Evolutionary conservation across 2,888 invertebrate species (phyloP).

Genomic region (Amaurobius ferox): DNA sequence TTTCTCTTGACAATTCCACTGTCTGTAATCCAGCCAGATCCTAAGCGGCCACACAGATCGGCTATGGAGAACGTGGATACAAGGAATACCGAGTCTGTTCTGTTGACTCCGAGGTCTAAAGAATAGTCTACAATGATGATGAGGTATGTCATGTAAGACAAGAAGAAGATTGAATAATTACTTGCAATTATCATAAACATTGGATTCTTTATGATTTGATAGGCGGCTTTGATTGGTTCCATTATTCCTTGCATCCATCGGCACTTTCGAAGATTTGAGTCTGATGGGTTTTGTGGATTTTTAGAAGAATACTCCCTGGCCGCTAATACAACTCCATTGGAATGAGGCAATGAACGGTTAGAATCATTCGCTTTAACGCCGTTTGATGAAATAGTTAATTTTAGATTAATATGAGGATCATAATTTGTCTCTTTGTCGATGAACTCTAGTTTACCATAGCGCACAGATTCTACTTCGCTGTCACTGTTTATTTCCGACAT

Average conservation of each 20-base stretch:
- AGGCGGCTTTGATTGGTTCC: slow-evolving; percentile 35
- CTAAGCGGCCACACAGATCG: slow-evolving; percentile 72
- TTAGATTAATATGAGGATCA: slow-evolving; percentile 53
- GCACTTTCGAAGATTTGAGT: neutral
- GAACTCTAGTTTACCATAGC: slow-evolving; percentile 34
- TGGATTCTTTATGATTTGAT: slow-evolving; percentile 45
- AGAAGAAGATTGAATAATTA: slow-evolving; percentile 64
- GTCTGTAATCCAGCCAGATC: slow-evolving; percentile 73
- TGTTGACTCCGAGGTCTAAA: slow-evolving; percentile 67
- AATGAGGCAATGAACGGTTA: neutral
- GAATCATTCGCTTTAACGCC: neutral
- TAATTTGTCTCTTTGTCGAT: slow-evolving; percentile 31
- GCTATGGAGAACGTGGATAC: slow-evolving; percentile 73
- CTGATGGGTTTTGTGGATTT: neutral
- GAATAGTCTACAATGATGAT: slow-evolving; percentile 73
- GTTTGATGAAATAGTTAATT: neutral
- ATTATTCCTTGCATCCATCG: slow-evolving; percentile 22
- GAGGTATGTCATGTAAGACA: slow-evolving; percentile 72
- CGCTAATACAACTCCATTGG: neutral
- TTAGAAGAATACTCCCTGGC: neutral
- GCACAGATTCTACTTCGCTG: slow-evolving; percentile 8
- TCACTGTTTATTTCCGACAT: neutral
- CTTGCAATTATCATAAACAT: slow-evolving; percentile 67
- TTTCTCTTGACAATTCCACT: slow-evolving; percentile 59
- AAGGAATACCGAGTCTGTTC: slow-evolving; percentile 63